These are phyloP conservation scores for Limenitis camilla DNA, from an alignment of 2,888 invertebrate species.

Conservation along the genomic window DNA sequence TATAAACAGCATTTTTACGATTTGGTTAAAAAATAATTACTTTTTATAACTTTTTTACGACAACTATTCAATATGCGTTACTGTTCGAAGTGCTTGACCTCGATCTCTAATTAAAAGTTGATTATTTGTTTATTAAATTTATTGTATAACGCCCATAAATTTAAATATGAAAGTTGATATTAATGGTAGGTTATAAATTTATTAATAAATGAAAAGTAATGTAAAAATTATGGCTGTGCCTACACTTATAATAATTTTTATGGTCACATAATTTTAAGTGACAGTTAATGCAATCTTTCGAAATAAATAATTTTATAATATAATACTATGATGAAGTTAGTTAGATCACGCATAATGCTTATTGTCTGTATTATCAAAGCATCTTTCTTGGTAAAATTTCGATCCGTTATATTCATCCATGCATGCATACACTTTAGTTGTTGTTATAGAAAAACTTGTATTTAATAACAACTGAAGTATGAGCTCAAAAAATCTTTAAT, in stretches of 20 bases:
- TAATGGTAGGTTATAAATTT: constrained; percentile 6
- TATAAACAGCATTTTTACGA: constrained; percentile 9
- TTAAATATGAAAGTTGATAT: constrained; percentile 11
- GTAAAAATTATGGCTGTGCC: background rate
- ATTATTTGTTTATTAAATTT: constrained; percentile 12
- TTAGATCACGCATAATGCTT: too few relatives aligned
- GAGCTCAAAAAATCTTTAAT: too few relatives aligned
- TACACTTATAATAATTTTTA: background rate
- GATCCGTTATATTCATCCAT: too few relatives aligned
- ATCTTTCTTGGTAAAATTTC: too few relatives aligned
- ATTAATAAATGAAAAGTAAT: constrained; percentile 4
- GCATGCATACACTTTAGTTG: too few relatives aligned
- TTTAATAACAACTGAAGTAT: too few relatives aligned
- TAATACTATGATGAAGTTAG: too few relatives aligned
- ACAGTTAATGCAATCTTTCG: constrained; percentile 2
- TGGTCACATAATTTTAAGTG: background rate
- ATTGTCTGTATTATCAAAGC: too few relatives aligned
- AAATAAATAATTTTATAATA: background rate
- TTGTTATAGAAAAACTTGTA: too few relatives aligned
- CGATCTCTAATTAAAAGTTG: constrained; percentile 7
- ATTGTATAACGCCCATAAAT: constrained; percentile 7
- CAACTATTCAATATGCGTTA: constrained; percentile 21
- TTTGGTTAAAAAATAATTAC: constrained; percentile 16
- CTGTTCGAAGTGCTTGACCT: constrained; percentile 9
- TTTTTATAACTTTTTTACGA: constrained; percentile 25